Base-by-base conservation (phyloP, 2,113 vertebrate species). In the Penelope pileata region DNA sequence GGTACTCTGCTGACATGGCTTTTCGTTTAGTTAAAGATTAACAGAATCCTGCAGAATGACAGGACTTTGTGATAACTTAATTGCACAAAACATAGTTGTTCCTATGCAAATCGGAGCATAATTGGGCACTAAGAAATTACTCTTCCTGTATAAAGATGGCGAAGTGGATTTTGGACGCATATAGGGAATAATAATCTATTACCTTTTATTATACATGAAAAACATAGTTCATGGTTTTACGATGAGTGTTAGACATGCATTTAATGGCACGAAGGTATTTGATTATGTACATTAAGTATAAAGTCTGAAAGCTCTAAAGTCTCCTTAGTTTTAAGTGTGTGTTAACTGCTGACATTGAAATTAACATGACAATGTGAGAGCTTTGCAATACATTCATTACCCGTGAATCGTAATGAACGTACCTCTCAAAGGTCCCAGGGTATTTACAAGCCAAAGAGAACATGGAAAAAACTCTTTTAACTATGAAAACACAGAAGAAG, bases 21-120 rank as follows among this genome's bases (percentile, higher is more conserved):
- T 94, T 94, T 97, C 77, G 19, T 58, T 67, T 95, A 94, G 98
- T 97, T 98, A 98, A 98, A 94, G 96, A 98, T 98, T 98, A 96
- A 97, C 96, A 90, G 93, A 89, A 96, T 70, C 64, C 84, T 67
- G 75, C 74, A 75, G 96, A 92, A 91, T 91, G 93, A 73, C 94
- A 88, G 94, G 94, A 97, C 92, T 95, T 93, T 78, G 81, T 95
- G 96, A 95, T 96, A 48, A 69, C 88, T 96, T 91, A 86, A 85
- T 70, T 97, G 86, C 74, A 82, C 6, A 50, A 95, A 96, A 93
- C 47, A 18, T 50, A 91, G 93, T 88, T 94, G 75, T 58, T 76
- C 91, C 88, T 95, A 94, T 96, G 96, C 89, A 94, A 95, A 96
- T 94, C 51, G 1, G 74, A 76, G 63, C 17, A 51, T 90, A 96